These are phyloP conservation scores for Lycaena phlaeas DNA, from an alignment of 2,888 invertebrate species.

Conservation along the genomic window DNA sequence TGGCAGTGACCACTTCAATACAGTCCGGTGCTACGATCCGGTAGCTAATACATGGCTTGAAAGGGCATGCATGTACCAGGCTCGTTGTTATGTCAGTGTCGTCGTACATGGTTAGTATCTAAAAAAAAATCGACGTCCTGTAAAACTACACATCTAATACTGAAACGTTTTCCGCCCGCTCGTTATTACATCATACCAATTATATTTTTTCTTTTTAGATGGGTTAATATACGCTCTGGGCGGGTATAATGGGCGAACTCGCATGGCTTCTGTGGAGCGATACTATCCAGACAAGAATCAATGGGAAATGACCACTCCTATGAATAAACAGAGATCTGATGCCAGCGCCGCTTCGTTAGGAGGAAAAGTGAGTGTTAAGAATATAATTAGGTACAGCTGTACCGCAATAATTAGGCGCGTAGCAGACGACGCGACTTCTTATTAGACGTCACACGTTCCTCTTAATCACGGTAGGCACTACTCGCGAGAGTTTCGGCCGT, in stretches of 20 bases:
- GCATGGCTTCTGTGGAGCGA: slow-evolving; percentile 84
- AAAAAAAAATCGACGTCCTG: too few species aligned
- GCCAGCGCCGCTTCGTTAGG: slow-evolving; percentile 81
- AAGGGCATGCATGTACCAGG: slow-evolving; percentile 85
- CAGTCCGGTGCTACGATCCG: slow-evolving; percentile 86
- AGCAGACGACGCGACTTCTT: too few species aligned
- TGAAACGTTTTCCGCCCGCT: too few species aligned
- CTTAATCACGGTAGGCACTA: too few species aligned
- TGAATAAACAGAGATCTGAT: slow-evolving; percentile 84
- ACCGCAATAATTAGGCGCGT: too few species aligned
- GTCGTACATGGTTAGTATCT: slow-evolving; percentile 73
- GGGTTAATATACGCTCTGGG: slow-evolving; percentile 87
- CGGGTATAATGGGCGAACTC: slow-evolving; percentile 84
- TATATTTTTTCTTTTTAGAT: too few species aligned
- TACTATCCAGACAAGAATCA: slow-evolving; percentile 83
- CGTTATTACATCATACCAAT: too few species aligned
- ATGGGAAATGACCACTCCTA: slow-evolving; percentile 84
- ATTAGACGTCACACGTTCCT: too few species aligned
- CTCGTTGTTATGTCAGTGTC: slow-evolving; percentile 85
- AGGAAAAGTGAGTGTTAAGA: slow-evolving; percentile 76
- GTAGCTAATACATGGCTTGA: slow-evolving; percentile 82
- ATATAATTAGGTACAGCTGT: too few species aligned
- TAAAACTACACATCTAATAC: too few species aligned
- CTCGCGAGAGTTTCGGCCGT: too few species aligned
- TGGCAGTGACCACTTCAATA: slow-evolving; percentile 83